Base-by-base conservation (phyloP, 2,888 invertebrate genomes). In the Adela reaumurella region DNA sequence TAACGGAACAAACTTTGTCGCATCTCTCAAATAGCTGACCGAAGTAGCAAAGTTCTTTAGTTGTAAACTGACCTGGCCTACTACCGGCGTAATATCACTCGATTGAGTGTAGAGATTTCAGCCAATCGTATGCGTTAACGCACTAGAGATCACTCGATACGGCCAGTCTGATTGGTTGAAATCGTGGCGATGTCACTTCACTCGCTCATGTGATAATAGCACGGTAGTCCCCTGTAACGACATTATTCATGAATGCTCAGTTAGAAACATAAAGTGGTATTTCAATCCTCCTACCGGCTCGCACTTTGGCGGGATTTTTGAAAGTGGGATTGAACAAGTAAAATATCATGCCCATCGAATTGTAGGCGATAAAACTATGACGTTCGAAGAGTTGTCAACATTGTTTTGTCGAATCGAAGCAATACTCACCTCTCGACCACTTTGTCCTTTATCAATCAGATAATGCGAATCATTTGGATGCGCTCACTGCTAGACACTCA, bases 1-100 rank as follows among this genome's bases (percentile, higher is more conserved):
- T 43, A 54, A 57, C 10, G 62, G 59, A 1, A 59, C 60, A 0
- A 63, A 62, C 44, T 64, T 60, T 28, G 50, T 54, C 1, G 43
- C 51, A 1, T 50, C 51, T 3, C 42, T 46, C 3, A 51, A 49
- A 43, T 49, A 55, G 20, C 41, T 54, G 1, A 42, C 16, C 2
- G 45, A 50, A 16, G 41, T 48, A 1, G 17, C 24, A 1, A 16
- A 45, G 4, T 46, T 47, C 44, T 35, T 11, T 11, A 44, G 3
- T 8, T 35, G 3, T 3, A 35, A 35, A 35, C 11, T 14, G 14
- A 8, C 6, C 3, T n/a, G n/a, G n/a, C n/a, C n/a, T n/a, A n/a
- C n/a, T n/a, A n/a, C n/a, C n/a, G n/a, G n/a, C n/a, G n/a, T n/a
- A n/a, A n/a, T n/a, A n/a, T n/a, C n/a, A n/a, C n/a, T n/a, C n/a